Evolutionary conservation across 2,797 vertebrate genomes (phyloP).

Genomic region (Aeoliscus strigatus): DNA sequence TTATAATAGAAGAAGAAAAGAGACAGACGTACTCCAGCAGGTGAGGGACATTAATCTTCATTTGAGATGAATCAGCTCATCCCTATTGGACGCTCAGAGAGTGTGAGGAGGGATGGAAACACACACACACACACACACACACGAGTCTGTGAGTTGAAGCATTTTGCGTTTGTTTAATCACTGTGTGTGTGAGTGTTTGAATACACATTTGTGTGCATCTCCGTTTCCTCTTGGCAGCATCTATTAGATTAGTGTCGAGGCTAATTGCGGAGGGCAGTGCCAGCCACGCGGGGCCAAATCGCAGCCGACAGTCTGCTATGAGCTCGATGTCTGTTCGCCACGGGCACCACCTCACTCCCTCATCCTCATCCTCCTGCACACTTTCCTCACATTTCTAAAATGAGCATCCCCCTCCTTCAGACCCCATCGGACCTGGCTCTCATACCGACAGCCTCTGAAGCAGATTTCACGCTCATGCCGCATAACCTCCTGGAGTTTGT

Average conservation of each 20-base stretch:
- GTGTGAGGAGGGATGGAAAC: slow-evolving; percentile 12
- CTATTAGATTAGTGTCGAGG: slow-evolving; percentile 46
- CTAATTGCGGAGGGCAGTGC: slow-evolving; percentile 53
- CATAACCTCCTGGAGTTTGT: slow-evolving; percentile 6
- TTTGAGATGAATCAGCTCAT: slow-evolving; percentile 52
- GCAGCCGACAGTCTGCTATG: slow-evolving; percentile 38
- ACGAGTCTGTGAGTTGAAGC: slow-evolving; percentile 17
- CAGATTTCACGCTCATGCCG: slow-evolving; percentile 5
- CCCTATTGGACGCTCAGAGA: slow-evolving; percentile 26
- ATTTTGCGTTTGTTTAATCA: slow-evolving; percentile 34
- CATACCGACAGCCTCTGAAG: slow-evolving; percentile 11
- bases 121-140: slow-evolving; percentile 31
- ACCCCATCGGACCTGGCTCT: slow-evolving; percentile 7
- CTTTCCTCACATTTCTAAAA: slow-evolving; percentile 19
- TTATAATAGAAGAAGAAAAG: slow-evolving; percentile 33
- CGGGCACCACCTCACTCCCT: slow-evolving; percentile 17
- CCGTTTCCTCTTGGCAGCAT: slow-evolving; percentile 35
- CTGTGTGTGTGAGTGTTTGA: slow-evolving; percentile 17
- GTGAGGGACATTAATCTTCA: slow-evolving; percentile 56
- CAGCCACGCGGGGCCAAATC: slow-evolving; percentile 45
- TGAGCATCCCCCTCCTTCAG: slow-evolving; percentile 16
- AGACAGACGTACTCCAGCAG: slow-evolving; percentile 27
- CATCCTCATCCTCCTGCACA: background rate
- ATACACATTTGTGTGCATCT: slow-evolving; percentile 29
- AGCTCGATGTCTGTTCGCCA: slow-evolving; percentile 39